These are phyloP conservation scores for Ectemnius cavifrons DNA, from an alignment of 2,888 invertebrate genomes.

Conservation along the genomic window DNA sequence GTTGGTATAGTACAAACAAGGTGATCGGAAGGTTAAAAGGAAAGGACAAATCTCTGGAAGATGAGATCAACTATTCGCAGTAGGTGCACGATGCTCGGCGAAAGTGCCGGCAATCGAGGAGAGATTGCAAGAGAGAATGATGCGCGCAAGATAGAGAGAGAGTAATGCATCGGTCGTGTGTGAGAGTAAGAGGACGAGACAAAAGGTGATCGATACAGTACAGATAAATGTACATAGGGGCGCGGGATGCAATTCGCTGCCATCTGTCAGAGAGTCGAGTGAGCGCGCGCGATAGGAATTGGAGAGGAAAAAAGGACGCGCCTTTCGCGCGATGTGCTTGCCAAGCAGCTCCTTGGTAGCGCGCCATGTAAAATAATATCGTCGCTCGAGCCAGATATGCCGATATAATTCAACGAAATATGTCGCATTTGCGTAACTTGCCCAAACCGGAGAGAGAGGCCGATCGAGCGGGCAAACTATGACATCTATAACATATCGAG, in stretches of 20 bases:
- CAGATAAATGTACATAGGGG: background rate
- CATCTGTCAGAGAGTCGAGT: background rate
- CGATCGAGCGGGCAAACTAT: background rate
- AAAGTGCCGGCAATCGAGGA: no score
- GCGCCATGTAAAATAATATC: conserved; percentile 7
- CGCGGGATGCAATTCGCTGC: background rate
- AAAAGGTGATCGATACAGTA: background rate
- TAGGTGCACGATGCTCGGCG: no score
- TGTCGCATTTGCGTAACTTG: conserved; percentile 1
- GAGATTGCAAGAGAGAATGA: no score
- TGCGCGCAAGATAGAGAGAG: no score
- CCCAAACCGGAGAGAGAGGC: background rate
- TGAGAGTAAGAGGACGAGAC: no score
- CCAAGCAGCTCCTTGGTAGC: background rate
- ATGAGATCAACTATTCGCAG: no score
- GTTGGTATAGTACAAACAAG: no score
- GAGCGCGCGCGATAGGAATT: background rate
- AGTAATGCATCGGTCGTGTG: no score
- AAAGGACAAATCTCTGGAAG: no score
- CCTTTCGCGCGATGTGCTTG: background rate
- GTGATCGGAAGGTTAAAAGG: no score
- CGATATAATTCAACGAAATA: background rate
- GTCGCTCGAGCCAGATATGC: conserved; percentile 1
- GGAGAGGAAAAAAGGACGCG: background rate
- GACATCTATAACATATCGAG: background rate